Evolutionary conservation across 2,797 vertebrate species (phyloP).

Genomic region (Phylloscopus collybita): DNA sequence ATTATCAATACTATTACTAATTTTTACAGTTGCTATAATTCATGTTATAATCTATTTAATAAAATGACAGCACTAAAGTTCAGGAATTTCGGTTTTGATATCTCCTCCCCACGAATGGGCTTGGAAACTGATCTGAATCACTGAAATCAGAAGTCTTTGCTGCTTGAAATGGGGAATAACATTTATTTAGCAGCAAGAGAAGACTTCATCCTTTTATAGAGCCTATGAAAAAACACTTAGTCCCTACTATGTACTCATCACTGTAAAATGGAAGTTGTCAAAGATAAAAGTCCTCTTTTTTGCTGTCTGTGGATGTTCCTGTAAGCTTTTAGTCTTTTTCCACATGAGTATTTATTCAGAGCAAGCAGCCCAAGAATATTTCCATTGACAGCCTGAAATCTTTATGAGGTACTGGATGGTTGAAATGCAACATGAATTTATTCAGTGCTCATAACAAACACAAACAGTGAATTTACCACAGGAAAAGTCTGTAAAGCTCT

Average conservation of each 20-base stretch:
- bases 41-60: neutral
- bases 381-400: neutral
- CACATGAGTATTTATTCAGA: neutral
- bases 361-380: neutral
- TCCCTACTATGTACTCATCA: neutral
- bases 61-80: neutral
- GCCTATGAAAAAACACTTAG: neutral
- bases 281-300: neutral
- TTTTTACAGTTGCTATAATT: neutral
- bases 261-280: neutral
- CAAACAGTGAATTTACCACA: neutral
- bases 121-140: neutral
- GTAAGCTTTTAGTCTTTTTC: neutral
- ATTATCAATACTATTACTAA: neutral
- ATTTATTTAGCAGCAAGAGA: neutral
- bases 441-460: neutral
- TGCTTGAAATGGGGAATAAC: neutral
- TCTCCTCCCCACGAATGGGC: neutral
- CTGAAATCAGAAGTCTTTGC: neutral
- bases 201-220: neutral
- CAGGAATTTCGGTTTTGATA: neutral
- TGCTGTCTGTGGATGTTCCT: neutral
- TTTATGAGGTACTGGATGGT: neutral
- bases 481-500: neutral
- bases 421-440: neutral